Evolutionary conservation across 1,140 invertebrate species (phyloP), one percentile per base, ranked within the genome.

Genomic region (Hestina assimilis): DNA sequence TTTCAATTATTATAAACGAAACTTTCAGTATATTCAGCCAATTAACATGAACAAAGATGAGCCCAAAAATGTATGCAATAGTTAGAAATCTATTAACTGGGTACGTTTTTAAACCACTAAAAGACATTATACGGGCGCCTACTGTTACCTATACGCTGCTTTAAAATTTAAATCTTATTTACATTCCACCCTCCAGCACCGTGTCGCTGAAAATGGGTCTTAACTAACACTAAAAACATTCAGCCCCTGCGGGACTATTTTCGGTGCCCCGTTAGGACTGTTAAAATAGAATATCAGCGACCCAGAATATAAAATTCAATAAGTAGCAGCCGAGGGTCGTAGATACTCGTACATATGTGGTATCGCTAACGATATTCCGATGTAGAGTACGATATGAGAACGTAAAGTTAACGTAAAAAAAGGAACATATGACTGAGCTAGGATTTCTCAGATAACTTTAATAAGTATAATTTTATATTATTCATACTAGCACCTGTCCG

Each of bases 81-180:
- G 1, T 17, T 5, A 2, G 7, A 20, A 38, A 38, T 38, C 33
- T 12, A 21, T 35, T 35, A 15, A 35, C 40, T 8, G 20, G 3
- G 2, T 8, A 12, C 14, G 6, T 23, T 38, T 38, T 28, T 17
- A 46, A 35, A 15, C 17, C 11, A 33, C 41, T 33, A 54, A 33
- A 40, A 54, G 35, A 52, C 48, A 52, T 19, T 45, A 20, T 50
- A 38, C 51, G 8, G 15, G 40, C 23, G 19, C 12, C 21, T 57
- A 11, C 48, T 48, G 51, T 48, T 59, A 57, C 38, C 52, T 59
- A 12, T 51, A 43, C 47, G 31, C 66, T 73, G 57, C 66, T 85
- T 75, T 73, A 79, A 81, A 75, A 81, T 83, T 79, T 69, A 84
- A 78, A 78, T 68, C 72, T 64, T 85, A 75, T 83, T 82, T 79